phyloP scores from a whole-genome alignment of 2,113 vertebrate genomes.

The Charadrius vociferus region DNA sequence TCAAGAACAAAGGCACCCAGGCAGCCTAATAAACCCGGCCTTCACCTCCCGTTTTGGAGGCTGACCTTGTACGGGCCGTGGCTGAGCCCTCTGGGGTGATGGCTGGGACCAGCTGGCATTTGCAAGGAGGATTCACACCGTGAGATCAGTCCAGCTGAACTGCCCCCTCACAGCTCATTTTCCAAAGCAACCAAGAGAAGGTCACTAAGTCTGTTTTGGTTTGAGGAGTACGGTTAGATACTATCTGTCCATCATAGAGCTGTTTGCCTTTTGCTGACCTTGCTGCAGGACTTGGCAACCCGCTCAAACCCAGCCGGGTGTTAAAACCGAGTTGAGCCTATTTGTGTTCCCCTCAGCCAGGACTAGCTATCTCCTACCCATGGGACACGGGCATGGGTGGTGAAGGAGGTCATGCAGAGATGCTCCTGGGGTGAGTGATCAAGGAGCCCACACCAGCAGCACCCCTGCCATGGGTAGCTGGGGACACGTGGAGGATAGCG shows the following conservation, averaged over 20 bases:
- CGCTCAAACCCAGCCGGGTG: background rate
- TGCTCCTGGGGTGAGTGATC: accelerated
- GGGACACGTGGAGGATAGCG: background rate
- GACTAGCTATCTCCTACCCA: background rate
- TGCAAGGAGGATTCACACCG: background rate
- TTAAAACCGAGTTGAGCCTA: background rate
- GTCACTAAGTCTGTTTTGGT: background rate
- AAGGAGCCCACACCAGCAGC: background rate
- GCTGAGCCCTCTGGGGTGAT: background rate
- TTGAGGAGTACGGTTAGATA: background rate
- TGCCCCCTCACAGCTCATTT: background rate
- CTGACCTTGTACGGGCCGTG: background rate
- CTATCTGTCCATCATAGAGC: accelerated
- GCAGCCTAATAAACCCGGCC: background rate
- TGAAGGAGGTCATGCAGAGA: background rate
- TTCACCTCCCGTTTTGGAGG: background rate
- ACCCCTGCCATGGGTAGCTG: background rate
- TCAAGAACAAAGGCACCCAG: background rate
- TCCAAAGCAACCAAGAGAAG: background rate
- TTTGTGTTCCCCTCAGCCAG: background rate
- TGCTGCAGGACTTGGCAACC: background rate
- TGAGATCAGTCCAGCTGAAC: background rate
- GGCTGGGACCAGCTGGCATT: background rate
- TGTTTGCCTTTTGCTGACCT: background rate
- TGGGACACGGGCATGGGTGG: background rate